phyloP scores from a whole-genome alignment of 53 echinoderm and acorn worm species.

The Pentamera pediparva region DNA sequence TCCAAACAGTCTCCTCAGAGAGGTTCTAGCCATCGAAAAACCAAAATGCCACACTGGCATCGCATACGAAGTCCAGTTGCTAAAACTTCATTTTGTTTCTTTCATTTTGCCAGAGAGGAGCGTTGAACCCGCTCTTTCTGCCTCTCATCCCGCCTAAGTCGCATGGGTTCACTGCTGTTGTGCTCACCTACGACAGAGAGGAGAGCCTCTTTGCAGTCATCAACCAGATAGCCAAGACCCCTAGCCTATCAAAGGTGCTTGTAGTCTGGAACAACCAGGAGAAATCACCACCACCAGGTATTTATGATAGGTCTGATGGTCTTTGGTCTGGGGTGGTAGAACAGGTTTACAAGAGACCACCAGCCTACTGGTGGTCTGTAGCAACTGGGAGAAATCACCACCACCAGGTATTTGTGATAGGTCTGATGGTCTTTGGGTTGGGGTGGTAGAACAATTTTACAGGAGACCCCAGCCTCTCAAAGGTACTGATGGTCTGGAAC shows the following conservation, averaged over 20 bases:
- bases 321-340: too few relatives aligned
- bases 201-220: constrained; percentile 92
- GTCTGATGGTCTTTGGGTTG: neutral
- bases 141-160: constrained; percentile 93
- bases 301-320: neutral
- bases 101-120: constrained; percentile 34
- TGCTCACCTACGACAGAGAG: constrained; percentile 85
- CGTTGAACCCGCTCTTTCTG: constrained; percentile 65
- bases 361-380: constrained; percentile 95
- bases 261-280: constrained; percentile 99
- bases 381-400: constrained; percentile 85
- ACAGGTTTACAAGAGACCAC: too few relatives aligned
- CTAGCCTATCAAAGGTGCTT: constrained; percentile 87
- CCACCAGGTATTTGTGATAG: constrained; percentile 63
- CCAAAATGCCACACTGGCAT: too few relatives aligned
- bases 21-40: too few relatives aligned
- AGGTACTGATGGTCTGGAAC: constrained; percentile 95
- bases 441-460: too few relatives aligned
- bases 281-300: constrained; percentile 86
- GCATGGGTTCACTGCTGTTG: constrained; percentile 95
- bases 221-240: constrained; percentile 77
- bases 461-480: constrained; percentile 85
- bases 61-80: too few relatives aligned
- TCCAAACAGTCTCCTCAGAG: too few relatives aligned
- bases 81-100: too few relatives aligned